These are phyloP conservation scores for Thereva nobilitata DNA, from an alignment of 2,888 invertebrate genomes.

Conservation along the genomic window DNA sequence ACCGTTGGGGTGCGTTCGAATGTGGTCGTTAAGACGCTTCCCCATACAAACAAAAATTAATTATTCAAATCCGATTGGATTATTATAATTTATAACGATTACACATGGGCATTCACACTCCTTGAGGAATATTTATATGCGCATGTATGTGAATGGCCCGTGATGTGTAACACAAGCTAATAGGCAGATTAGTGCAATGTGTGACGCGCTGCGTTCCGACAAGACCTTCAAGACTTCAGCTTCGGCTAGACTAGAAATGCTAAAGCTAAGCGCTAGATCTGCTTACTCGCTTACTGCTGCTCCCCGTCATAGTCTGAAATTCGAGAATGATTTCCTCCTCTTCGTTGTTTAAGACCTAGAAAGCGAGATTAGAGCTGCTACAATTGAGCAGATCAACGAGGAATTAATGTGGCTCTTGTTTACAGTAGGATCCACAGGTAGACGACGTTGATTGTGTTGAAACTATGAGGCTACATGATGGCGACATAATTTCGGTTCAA, in stretches of 20 bases:
- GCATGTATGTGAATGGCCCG: constrained; percentile 9
- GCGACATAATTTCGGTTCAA: too few relatives aligned
- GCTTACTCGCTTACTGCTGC: background rate
- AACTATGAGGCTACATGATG: too few relatives aligned
- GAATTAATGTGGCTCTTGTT: constrained; percentile 20
- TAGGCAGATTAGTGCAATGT: constrained; percentile 16
- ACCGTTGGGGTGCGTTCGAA: constrained; percentile 1
- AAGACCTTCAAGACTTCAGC: constrained; percentile 16
- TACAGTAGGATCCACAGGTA: constrained; percentile 2
- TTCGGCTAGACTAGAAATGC: background rate
- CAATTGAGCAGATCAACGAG: constrained; percentile 21
- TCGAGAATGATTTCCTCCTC: constrained; percentile 21
- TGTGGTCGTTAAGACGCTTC: constrained; percentile 24
- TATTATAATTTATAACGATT: constrained; percentile 59
- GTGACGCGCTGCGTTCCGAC: constrained; percentile 22
- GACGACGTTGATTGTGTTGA: background rate
- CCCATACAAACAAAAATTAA: constrained; percentile 49
- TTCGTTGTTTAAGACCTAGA: constrained; percentile 11
- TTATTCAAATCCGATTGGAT: constrained; percentile 61
- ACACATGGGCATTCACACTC: constrained; percentile 30
- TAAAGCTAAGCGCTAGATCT: too few relatives aligned
- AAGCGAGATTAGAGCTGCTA: constrained; percentile 23
- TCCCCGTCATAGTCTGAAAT: constrained; percentile 8
- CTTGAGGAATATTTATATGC: background rate
- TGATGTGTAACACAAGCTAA: constrained; percentile 28